A percentile compares a stretch with the other conserved stretches of the same genome.
Evolutionary conservation across 2,797 vertebrate species (phyloP).

Genomic region (Todus mexicanus): DNA sequence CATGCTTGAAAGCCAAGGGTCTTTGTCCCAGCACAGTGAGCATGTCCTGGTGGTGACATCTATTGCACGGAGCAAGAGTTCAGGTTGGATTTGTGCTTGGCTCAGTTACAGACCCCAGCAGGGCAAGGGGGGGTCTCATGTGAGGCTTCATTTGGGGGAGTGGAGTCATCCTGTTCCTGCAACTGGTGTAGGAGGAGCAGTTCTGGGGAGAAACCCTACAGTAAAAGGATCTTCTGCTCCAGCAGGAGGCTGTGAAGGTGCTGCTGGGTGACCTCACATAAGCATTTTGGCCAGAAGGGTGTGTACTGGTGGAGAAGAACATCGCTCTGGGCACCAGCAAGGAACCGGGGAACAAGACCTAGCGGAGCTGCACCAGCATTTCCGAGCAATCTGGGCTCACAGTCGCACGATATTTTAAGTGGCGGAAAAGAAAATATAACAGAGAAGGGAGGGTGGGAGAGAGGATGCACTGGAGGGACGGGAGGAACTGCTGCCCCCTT

Average conservation of each 20-base stretch:
- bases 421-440: conserved; percentile 7
- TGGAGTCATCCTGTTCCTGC: neutral
- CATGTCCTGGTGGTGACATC: neutral
- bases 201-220: fast-evolving
- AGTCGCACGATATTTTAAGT: neutral
- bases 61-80: neutral
- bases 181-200: fast-evolving
- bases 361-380: neutral
- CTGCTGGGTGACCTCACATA: fast-evolving
- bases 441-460: neutral
- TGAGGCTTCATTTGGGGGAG: neutral
- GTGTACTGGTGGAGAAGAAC: neutral
- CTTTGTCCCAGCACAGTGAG: neutral
- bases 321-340: fast-evolving
- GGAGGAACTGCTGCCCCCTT: neutral
- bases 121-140: neutral
- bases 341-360: neutral
- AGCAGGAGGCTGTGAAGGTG: neutral
- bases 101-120: neutral
- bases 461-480: neutral
- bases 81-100: neutral
- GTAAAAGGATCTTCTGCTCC: neutral
- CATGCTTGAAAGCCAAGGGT: fast-evolving
- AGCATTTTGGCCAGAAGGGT: neutral
- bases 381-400: neutral